Base-by-base conservation (phyloP, 2,797 vertebrate species). In the Periophthalmus magnuspinnatus region DNA sequence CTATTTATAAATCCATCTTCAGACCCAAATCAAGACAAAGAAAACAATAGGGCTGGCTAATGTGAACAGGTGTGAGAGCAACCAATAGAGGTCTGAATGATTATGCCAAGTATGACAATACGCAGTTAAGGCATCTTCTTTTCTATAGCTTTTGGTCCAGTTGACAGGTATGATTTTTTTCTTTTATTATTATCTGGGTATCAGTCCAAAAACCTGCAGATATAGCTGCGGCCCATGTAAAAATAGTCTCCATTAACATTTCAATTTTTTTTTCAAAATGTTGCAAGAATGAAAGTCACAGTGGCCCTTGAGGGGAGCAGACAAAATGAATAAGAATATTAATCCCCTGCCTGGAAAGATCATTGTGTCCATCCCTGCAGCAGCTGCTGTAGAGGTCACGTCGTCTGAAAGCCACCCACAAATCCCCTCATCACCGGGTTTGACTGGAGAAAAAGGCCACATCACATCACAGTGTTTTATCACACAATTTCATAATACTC, bases 191-290 rank as follows among this genome's bases (percentile, higher is more conserved):
- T 28, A 28, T 28, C 28, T 1, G 28, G 28, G 28, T 28, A 28
- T 28, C 28, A 32, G 22, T 6, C 21, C 9, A 8, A 8, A n/a
- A 21, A 71, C 68, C 54, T 36, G 69, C 67, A 81, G 81, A 81
- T 68, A n/a, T 81, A 78, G 79, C 82, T 81, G 47, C 5, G 83
- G 85, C 88, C 84, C 74, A 67, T 78, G 67, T 87, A 89, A 87
- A 90, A 90, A 90, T 86, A 88, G 86, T 84, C 81, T 59, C 80
- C 80, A 86, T 92, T 91, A 89, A 89, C 89, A 90, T 90, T 90
- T 90, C 89, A 85, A 82, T 78, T 86, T 52, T 86, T n/a, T 65
- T 89, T 88, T 78, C 69, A 84, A 81, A 87, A 88, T 89, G 90
- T 90, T 86, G 89, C 69, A 67, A 76, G 81, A 83, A 84, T 78